A percentile compares a stretch with the other conserved stretches of the same genome.
Evolutionary conservation across 2,888 invertebrate species (phyloP).

Genomic region (Altica lythri): DNA sequence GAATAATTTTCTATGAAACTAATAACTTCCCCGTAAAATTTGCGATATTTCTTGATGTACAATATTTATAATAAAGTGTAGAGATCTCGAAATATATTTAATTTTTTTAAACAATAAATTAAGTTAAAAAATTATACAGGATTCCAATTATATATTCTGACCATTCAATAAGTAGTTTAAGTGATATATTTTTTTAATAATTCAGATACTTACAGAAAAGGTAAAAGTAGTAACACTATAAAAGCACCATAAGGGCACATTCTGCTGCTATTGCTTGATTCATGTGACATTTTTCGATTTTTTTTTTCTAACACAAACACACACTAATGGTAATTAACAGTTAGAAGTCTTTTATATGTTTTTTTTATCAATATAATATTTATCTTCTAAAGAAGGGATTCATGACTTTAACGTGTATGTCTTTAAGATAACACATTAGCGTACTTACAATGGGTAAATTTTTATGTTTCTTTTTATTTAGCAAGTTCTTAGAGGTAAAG

Average conservation of each 20-base stretch:
- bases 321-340: not conserved
- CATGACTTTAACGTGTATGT: not conserved
- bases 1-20: too few species aligned
- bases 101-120: too few species aligned
- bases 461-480: too few species aligned
- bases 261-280: not conserved
- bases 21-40: too few species aligned
- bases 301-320: not conserved
- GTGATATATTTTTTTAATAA: too few species aligned
- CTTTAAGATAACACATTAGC: not conserved
- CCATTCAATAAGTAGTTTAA: too few species aligned
- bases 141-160: too few species aligned
- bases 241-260: not conserved
- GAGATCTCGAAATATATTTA: too few species aligned
- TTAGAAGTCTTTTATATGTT: slow-evolving; percentile 4
- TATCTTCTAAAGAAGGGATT: not conserved
- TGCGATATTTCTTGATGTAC: too few species aligned
- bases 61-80: too few species aligned
- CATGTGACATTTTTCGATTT: not conserved
- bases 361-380: not conserved
- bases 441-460: not conserved
- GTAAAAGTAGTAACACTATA: not conserved
- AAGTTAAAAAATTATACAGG: too few species aligned
- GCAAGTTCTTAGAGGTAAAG: too few species aligned
- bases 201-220: slow-evolving; percentile 7